Evolutionary conservation across 2,797 vertebrate genomes (phyloP).

Genomic region (Fratercula arctica): DNA sequence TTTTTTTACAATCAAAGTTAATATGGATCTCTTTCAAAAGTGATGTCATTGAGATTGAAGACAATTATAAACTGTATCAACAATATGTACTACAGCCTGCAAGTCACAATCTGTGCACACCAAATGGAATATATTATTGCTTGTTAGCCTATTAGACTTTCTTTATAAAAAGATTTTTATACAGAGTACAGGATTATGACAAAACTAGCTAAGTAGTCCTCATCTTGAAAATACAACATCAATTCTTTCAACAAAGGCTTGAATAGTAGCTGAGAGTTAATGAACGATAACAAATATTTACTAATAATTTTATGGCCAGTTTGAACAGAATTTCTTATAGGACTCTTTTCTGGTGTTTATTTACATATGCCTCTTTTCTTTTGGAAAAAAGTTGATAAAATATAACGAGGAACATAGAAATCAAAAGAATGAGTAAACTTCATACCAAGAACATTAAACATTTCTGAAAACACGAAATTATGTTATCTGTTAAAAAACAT

Average conservation of each 20-base stretch:
- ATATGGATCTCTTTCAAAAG: constrained; percentile 42
- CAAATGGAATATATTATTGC: constrained; percentile 74
- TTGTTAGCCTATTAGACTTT: constrained; percentile 75
- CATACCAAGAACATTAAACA: constrained; percentile 46
- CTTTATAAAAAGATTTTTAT: constrained; percentile 73
- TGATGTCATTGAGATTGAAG: constrained; percentile 53
- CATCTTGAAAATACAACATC: constrained; percentile 73
- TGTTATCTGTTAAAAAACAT: constrained; percentile 68
- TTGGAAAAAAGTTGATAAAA: constrained; percentile 48
- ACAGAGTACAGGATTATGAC: constrained; percentile 75
- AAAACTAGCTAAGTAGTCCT: constrained; percentile 70
- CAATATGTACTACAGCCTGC: constrained; percentile 66
- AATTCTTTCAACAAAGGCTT: constrained; percentile 67
- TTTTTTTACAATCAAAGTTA: constrained; percentile 27
- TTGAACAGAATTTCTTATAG: constrained; percentile 61
- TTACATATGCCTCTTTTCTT: constrained; percentile 66
- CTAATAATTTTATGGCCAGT: constrained; percentile 56
- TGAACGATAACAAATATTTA: constrained; percentile 63
- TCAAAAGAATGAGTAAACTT: constrained; percentile 53
- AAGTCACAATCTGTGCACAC: constrained; percentile 69
- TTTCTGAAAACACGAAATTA: constrained; percentile 61
- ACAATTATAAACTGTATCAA: constrained; percentile 67
- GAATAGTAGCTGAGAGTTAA: constrained; percentile 65
- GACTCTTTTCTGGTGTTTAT: constrained; percentile 66
- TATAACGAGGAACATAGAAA: constrained; percentile 52